Conservation (phyloP, 2,797 vertebrate species). For the Rhinophrynus dorsalis region DNA sequence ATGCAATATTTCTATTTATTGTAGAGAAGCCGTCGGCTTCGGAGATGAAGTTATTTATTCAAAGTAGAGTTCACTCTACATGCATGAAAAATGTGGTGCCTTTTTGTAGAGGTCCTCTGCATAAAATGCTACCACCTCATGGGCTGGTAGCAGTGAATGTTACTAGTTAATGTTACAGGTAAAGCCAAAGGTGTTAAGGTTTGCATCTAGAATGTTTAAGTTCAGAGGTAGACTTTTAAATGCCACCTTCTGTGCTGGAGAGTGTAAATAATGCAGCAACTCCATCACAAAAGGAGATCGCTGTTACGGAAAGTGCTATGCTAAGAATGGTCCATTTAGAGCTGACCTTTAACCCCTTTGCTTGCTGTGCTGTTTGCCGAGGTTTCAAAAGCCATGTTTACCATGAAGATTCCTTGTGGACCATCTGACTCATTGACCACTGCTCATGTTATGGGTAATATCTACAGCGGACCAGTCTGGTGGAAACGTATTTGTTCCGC, state of each 20-base stretch:
- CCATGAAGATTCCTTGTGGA: too few relatives aligned
- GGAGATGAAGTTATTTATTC: constrained; percentile 27
- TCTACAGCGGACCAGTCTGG: too few relatives aligned
- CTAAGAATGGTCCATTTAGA: neutral
- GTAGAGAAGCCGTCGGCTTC: constrained; percentile 25
- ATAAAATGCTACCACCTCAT: constrained; percentile 1
- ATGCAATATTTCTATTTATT: constrained; percentile 70
- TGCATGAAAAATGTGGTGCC: neutral
- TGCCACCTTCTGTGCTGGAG: neutral
- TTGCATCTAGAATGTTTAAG: neutral
- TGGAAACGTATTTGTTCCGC: too few relatives aligned
- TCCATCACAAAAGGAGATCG: neutral
- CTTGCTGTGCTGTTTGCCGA: too few relatives aligned
- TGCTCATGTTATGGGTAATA: too few relatives aligned
- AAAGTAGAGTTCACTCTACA: neutral
- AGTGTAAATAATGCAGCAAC: neutral
- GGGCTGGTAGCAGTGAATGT: constrained; percentile 19
- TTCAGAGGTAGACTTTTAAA: neutral
- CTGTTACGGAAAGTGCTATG: neutral
- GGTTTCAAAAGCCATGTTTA: too few relatives aligned
- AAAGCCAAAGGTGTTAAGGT: constrained; percentile 28
- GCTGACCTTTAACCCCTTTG: neutral
- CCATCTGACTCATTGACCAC: too few relatives aligned
- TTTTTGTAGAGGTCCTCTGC: neutral
- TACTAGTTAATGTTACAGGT: constrained; percentile 39